Evolutionary conservation across 2,113 vertebrate species (phyloP).

Genomic region (Heteronetta atricapilla): DNA sequence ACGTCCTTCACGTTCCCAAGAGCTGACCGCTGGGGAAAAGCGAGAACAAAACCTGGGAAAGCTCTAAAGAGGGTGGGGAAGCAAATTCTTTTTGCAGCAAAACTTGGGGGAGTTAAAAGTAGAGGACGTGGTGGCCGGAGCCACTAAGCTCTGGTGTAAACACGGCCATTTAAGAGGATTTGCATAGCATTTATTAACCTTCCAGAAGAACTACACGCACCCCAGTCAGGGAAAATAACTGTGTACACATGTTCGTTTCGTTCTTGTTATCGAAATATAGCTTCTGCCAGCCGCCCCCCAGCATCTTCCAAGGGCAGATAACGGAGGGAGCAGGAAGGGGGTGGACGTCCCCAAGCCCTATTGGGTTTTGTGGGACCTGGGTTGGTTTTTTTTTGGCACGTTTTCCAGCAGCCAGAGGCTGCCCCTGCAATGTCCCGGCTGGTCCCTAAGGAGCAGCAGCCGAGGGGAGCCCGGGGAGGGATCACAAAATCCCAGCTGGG

Average conservation of each 20-base stretch:
- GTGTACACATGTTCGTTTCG: constrained; percentile 41
- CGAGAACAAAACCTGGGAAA: neutral
- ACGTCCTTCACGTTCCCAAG: neutral
- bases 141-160: constrained; percentile 70
- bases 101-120: constrained; percentile 42
- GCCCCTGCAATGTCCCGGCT: neutral
- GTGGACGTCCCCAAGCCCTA: neutral
- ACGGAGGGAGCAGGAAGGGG: neutral
- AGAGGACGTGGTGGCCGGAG: constrained; percentile 53
- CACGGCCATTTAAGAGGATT: constrained; percentile 70
- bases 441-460: neutral
- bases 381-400: neutral
- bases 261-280: neutral
- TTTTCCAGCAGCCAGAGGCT: neutral
- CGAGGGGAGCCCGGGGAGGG: neutral
- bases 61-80: neutral
- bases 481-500: neutral
- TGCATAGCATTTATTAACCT: constrained; percentile 67
- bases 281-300: neutral
- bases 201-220: constrained; percentile 36
- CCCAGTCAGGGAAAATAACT: constrained; percentile 53
- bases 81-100: constrained; percentile 28
- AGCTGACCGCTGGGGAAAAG: neutral
- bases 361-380: neutral
- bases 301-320: neutral